These are phyloP conservation scores for Puma concolor DNA, from an alignment of 2,113 vertebrate genomes.

Conservation along the genomic window DNA sequence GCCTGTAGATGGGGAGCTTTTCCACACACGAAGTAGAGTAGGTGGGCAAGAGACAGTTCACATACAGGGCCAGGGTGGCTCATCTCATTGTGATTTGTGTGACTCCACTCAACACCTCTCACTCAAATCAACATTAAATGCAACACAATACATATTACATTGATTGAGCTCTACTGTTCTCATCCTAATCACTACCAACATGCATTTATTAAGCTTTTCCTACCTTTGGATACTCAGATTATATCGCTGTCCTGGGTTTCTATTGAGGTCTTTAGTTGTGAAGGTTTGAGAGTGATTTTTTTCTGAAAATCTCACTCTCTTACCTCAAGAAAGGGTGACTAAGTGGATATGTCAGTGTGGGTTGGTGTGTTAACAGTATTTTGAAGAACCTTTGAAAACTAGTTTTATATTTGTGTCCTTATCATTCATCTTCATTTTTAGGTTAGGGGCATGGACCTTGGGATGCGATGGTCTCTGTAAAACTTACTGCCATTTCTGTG, in stretches of 20 bases:
- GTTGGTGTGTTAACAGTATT: not conserved
- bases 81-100: not conserved
- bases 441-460: not conserved
- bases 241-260: not conserved
- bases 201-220: not conserved
- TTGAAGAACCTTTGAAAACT: not conserved
- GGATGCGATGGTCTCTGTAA: not conserved
- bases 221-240: not conserved
- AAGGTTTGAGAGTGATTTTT: conserved; percentile 18
- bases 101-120: not conserved
- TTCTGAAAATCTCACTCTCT: not conserved
- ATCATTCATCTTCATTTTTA: not conserved
- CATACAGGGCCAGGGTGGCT: too few species aligned
- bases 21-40: not conserved
- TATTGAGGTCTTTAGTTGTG: not conserved
- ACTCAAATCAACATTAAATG: not conserved
- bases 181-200: not conserved
- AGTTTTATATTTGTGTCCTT: not conserved
- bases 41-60: not conserved
- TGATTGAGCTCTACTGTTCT: not conserved
- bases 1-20: not conserved
- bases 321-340: too few species aligned
- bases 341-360: too few species aligned
- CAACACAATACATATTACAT: not conserved
- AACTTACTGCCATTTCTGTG: not conserved